These are phyloP conservation scores for Brachionus calyciflorus DNA, from an alignment of 1,140 invertebrate species.

Conservation along the genomic window DNA sequence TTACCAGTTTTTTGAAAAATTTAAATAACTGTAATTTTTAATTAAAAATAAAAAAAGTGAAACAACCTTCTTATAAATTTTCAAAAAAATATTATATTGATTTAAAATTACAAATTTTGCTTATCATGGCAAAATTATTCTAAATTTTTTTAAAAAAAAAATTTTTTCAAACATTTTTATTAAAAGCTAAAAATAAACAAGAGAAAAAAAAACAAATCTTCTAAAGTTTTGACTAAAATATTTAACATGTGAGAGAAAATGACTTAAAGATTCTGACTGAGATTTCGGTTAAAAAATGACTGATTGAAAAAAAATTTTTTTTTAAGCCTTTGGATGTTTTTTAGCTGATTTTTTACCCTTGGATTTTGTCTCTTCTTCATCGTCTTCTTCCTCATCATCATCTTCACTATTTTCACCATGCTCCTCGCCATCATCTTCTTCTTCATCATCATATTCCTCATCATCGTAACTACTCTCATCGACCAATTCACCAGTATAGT, in stretches of 20 bases:
- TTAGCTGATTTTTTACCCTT: slow-evolving; percentile 7
- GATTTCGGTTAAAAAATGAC: not conserved
- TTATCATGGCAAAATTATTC: slow-evolving; percentile 23
- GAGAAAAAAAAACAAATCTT: slow-evolving; percentile 12
- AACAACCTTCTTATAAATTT: no score
- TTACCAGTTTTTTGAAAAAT: no score
- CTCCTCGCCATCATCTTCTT: slow-evolving; percentile 46
- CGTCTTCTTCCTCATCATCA: slow-evolving; percentile 47
- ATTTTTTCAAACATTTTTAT: not conserved
- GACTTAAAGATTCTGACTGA: no score
- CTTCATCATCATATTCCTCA: slow-evolving; percentile 55
- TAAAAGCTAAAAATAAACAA: not conserved
- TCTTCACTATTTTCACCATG: slow-evolving; percentile 48
- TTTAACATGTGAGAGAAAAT: no score
- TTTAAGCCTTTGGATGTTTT: slow-evolving; percentile 8
- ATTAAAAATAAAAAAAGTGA: no score
- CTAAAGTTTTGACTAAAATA: slow-evolving; percentile 8
- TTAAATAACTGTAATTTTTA: not conserved
- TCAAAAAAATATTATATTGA: no score
- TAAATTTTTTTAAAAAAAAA: no score
- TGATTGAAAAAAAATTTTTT: no score
- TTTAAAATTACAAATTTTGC: no score
- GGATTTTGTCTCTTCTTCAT: slow-evolving; percentile 32
- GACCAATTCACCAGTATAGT: slow-evolving; percentile 73
- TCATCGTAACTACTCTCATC: slow-evolving; percentile 49